phyloP scores from a whole-genome alignment of 2,113 vertebrate genomes.

The Oreochromis niloticus region DNA sequence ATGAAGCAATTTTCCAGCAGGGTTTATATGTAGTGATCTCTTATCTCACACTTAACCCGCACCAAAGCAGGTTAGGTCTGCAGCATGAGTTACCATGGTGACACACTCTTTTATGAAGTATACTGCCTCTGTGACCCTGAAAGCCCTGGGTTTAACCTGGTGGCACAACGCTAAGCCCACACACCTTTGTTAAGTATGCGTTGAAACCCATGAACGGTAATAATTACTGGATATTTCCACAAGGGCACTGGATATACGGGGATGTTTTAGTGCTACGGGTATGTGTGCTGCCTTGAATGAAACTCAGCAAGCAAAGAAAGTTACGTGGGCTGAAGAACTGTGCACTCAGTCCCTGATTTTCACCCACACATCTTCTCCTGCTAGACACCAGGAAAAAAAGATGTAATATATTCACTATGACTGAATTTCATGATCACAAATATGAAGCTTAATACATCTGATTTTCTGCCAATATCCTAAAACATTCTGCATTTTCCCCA shows the following conservation, averaged over 20 bases:
- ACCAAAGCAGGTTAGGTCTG: not conserved
- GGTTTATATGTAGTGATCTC: not conserved
- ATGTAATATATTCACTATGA: not conserved
- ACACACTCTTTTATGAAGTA: not conserved
- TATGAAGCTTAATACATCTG: not conserved
- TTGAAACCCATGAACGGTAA: not conserved
- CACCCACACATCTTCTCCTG: not conserved
- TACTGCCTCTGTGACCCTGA: not conserved
- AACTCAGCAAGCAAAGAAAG: not conserved
- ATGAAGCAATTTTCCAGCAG: not conserved
- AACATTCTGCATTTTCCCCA: not conserved
- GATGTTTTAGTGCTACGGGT: not conserved
- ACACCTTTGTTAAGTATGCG: not conserved
- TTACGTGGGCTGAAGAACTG: not conserved
- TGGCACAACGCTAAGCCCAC: not conserved
- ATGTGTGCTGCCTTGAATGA: not conserved
- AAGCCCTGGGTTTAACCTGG: not conserved
- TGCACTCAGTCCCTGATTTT: not conserved
- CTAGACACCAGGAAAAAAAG: not conserved
- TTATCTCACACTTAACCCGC: not conserved
- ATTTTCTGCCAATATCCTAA: not conserved
- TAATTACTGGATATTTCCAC: not conserved
- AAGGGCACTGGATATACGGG: not conserved
- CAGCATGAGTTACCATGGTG: not conserved
- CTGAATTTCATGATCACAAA: not conserved